Conservation (phyloP, 2,888 invertebrate genomes). For the Nomada flava region DNA sequence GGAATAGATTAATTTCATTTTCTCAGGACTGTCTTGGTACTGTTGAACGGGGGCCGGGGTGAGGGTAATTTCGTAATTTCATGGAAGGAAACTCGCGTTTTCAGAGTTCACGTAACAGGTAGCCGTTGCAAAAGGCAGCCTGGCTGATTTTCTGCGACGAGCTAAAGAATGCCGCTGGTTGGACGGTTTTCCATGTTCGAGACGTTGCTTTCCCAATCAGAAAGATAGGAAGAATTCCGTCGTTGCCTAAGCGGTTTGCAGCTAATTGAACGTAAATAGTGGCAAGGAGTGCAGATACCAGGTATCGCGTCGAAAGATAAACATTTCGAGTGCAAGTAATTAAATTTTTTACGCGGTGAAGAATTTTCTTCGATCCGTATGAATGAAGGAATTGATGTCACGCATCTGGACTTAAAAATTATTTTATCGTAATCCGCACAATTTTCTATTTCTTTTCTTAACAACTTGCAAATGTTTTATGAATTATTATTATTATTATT, state of each 20-base stretch:
- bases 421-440: too few species aligned
- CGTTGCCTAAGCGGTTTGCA: slow-evolving; percentile 49
- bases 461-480: too few species aligned
- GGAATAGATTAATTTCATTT: background rate
- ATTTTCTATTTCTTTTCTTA: too few species aligned
- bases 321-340: too few species aligned
- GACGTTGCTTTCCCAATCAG: slow-evolving; percentile 61
- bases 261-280: slow-evolving; percentile 57
- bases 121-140: slow-evolving; percentile 31
- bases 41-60: slow-evolving; percentile 7
- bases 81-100: slow-evolving; percentile 46
- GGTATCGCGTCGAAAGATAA: too few species aligned
- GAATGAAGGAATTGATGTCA: too few species aligned
- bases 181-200: slow-evolving; percentile 50
- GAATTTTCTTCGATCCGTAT: too few species aligned
- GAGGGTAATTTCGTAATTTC: slow-evolving; percentile 27
- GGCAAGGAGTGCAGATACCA: background rate
- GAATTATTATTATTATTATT: background rate
- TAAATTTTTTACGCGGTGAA: too few species aligned
- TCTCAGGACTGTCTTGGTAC: background rate
- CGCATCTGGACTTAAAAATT: too few species aligned
- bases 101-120: slow-evolving; percentile 38
- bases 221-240: slow-evolving; percentile 54
- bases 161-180: slow-evolving; percentile 49
- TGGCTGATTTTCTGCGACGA: slow-evolving; percentile 56